Evolutionary conservation across 1,140 invertebrate genomes (phyloP).

Genomic region (Teleopsis dalmanni): DNA sequence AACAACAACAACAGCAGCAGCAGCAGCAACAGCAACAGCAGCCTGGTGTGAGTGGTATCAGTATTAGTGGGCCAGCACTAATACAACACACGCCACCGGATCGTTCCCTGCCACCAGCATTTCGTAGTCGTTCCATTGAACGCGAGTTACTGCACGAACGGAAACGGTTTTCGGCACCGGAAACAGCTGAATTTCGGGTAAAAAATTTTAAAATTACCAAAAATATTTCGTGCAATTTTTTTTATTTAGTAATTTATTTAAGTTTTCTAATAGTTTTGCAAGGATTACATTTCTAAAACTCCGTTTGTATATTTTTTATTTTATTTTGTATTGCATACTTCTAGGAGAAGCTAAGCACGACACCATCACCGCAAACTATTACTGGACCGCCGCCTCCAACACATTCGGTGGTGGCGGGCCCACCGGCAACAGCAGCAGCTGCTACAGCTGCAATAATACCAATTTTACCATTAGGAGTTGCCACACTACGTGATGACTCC

Average conservation of each 20-base stretch:
- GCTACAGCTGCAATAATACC: slow-evolving; percentile 44
- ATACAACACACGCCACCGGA: slow-evolving; percentile 36
- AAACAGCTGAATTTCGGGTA: slow-evolving; percentile 37
- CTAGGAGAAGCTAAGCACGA: slow-evolving; percentile 36
- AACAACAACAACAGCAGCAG: slow-evolving; percentile 12
- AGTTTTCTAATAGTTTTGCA: not conserved
- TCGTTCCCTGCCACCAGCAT: slow-evolving; percentile 35
- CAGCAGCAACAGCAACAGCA: slow-evolving; percentile 12
- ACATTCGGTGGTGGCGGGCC: slow-evolving; percentile 39
- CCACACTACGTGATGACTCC: slow-evolving; percentile 44
- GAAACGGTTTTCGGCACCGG: slow-evolving; percentile 32
- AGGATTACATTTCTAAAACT: not conserved
- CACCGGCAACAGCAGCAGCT: slow-evolving; percentile 44
- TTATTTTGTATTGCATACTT: slow-evolving; percentile 1
- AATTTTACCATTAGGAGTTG: slow-evolving; percentile 42
- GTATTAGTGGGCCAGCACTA: slow-evolving; percentile 22
- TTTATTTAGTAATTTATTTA: not conserved
- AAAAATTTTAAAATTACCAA: not conserved
- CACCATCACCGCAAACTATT: slow-evolving; percentile 39
- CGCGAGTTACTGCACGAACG: slow-evolving; percentile 37
- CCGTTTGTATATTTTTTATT: not conserved
- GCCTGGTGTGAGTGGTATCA: slow-evolving; percentile 16
- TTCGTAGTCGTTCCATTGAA: slow-evolving; percentile 40
- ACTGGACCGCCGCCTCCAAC: slow-evolving; percentile 27
- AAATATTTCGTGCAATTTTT: not conserved